Conservation (phyloP, 2,888 invertebrate genomes). For the Caenorhabditis japonica region DNA sequence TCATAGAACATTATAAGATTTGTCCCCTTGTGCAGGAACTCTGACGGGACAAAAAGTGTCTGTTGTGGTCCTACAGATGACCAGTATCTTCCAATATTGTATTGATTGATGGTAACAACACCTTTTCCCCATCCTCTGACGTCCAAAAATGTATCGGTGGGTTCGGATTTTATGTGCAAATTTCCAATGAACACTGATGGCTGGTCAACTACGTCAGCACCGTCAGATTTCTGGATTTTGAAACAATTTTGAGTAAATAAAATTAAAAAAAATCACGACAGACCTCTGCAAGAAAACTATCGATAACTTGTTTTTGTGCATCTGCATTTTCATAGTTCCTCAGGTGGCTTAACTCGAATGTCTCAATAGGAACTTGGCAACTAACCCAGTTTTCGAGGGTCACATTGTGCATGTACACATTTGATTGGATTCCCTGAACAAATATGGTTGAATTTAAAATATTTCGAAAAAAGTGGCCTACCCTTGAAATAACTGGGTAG, state of each 20-base stretch:
- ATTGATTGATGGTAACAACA: slow-evolving; percentile 79
- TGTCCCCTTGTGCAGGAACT: slow-evolving; percentile 38
- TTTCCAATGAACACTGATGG: slow-evolving; percentile 46
- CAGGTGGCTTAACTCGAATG: slow-evolving; percentile 30
- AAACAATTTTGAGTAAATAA: neutral
- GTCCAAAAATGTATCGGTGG: slow-evolving; percentile 64
- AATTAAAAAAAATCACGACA: neutral
- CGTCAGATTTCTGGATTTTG: slow-evolving; percentile 7
- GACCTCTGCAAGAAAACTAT: too few relatives aligned
- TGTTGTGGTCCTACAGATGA: slow-evolving; percentile 80
- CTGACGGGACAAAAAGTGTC: slow-evolving; percentile 42
- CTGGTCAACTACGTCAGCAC: slow-evolving; percentile 2
- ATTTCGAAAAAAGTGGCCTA: neutral
- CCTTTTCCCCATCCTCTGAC: slow-evolving; percentile 78
- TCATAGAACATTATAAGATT: slow-evolving; percentile 51
- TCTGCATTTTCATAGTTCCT: slow-evolving; percentile 25
- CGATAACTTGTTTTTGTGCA: slow-evolving; percentile 7
- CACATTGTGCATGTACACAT: slow-evolving; percentile 41
- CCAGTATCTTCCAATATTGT: slow-evolving; percentile 81
- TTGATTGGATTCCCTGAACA: slow-evolving; percentile 30
- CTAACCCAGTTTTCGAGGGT: slow-evolving; percentile 44
- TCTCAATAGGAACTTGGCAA: slow-evolving; percentile 45
- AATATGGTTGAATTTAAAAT: neutral
- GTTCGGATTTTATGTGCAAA: slow-evolving; percentile 27
- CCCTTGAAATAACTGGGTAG: slow-evolving; percentile 45